phyloP scores from a whole-genome alignment of 2,797 vertebrate species.

The Sarcophilus harrisii region DNA sequence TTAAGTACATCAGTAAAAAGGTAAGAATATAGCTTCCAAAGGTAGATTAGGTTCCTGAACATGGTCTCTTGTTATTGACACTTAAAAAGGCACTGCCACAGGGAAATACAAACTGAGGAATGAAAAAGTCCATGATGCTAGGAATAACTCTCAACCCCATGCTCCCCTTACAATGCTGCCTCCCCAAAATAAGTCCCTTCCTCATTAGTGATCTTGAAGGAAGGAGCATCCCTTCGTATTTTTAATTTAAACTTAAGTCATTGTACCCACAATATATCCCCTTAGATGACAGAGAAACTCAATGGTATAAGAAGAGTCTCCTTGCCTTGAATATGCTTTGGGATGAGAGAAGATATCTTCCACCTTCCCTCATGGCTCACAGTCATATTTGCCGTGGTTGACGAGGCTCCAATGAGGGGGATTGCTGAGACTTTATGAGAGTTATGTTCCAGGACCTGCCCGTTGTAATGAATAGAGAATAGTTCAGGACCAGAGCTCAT shows the following conservation, averaged over 20 bases:
- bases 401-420: slow-evolving; percentile 90
- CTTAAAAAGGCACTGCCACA: not conserved
- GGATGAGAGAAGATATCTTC: slow-evolving; percentile 91
- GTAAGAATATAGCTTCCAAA: not conserved
- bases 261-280: not conserved
- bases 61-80: not conserved
- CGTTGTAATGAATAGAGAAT: slow-evolving; percentile 96
- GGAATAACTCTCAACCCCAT: not conserved
- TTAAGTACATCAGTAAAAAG: not conserved
- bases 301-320: slow-evolving; percentile 26
- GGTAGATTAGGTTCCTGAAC: not conserved
- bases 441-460: slow-evolving; percentile 91
- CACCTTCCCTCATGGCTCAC: slow-evolving; percentile 90
- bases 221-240: not conserved
- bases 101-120: not conserved
- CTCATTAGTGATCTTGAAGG: not conserved
- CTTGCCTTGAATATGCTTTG: slow-evolving; percentile 93
- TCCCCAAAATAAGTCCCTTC: not conserved
- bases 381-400: slow-evolving; percentile 90
- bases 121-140: not conserved
- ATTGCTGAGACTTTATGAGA: slow-evolving; percentile 90
- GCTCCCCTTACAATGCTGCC: not conserved
- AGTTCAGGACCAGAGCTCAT: slow-evolving; percentile 95
- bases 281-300: not conserved
- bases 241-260: not conserved